Base-by-base conservation (phyloP, 1,140 invertebrate species). In the Sesamia nonagrioides region DNA sequence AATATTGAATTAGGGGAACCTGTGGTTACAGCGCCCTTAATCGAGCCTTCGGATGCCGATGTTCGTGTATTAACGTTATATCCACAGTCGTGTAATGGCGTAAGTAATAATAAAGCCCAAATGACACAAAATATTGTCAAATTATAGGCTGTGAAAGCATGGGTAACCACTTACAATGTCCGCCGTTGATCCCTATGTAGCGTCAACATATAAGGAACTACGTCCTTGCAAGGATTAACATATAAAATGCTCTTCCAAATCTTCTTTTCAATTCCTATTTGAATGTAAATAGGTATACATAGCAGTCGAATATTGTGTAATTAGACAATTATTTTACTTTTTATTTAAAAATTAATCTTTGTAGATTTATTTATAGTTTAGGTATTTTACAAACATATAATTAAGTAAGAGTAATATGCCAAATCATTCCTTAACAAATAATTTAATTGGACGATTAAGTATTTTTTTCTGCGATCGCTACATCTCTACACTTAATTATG, bases 81-180 rank as follows among this genome's bases (percentile, higher is more conserved):
- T 92, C 92, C 89, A 92, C 90, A 88, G 85, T 89, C 87, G 77
- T 87, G 93, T 94, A 92, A 95, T 93, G 88, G 82, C 90, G 86
- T 92, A 93, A 92, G 91, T 93, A 94, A 94, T 94, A 93, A 93
- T 92, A 94, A 95, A 91, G 89, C 86, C 91, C 89, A 94, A 95
- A 94, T 95, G 93, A 95, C 92, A 95, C 93, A 95, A 94, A 95
- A 94, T 95, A 95, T 95, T 95, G 93, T 95, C 93, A 95, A 95
- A 95, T 95, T 95, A 95, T 95, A 94, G 91, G 88, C 88, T 93
- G 89, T 92, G 92, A 92, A 93, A 92, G 90, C 89, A 93, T 92
- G 93, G 92, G 92, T 87, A 90, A 93, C 93, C 93, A 94, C 93
- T 94, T 93, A 94, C 88, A 83, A 79, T 84, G 91, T 89, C 89